Evolutionary conservation across 92 coral and sea anemone genomes (phyloP).

Genomic region (Diadumene lineata): DNA sequence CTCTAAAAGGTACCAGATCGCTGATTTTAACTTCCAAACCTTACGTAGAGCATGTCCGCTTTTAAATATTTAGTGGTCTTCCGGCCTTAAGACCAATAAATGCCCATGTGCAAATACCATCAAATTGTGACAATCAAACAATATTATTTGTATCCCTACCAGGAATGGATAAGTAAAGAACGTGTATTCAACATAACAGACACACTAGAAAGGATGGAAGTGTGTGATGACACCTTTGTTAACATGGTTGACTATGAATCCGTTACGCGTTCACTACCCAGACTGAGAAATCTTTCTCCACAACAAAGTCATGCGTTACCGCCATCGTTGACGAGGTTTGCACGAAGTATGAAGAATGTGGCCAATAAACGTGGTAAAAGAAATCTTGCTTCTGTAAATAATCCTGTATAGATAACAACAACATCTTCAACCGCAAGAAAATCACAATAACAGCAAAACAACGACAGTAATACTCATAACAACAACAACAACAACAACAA

Average conservation of each 20-base stretch:
- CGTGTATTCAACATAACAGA: slow-evolving; percentile 51
- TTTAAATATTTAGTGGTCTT: too few species aligned
- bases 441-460: too few species aligned
- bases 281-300: slow-evolving; percentile 11
- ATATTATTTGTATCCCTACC: not conserved
- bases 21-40: too few species aligned
- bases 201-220: slow-evolving; percentile 37
- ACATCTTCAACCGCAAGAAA: too few species aligned
- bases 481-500: too few species aligned
- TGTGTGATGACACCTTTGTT: slow-evolving; percentile 25
- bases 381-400: not conserved
- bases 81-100: too few species aligned
- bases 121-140: not conserved
- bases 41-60: too few species aligned
- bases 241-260: slow-evolving; percentile 4
- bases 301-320: slow-evolving; percentile 17
- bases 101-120: not conserved
- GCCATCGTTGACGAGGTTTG: slow-evolving; percentile 21
- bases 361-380: slow-evolving; percentile 6
- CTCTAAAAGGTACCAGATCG: too few species aligned
- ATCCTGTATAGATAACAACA: slow-evolving; percentile 12
- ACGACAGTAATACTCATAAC: too few species aligned
- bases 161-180: slow-evolving; percentile 78
- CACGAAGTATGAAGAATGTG: slow-evolving; percentile 8
- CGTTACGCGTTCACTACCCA: slow-evolving; percentile 17